Evolutionary conservation across 2,888 invertebrate species (phyloP).

Genomic region (Apamea sordens): DNA sequence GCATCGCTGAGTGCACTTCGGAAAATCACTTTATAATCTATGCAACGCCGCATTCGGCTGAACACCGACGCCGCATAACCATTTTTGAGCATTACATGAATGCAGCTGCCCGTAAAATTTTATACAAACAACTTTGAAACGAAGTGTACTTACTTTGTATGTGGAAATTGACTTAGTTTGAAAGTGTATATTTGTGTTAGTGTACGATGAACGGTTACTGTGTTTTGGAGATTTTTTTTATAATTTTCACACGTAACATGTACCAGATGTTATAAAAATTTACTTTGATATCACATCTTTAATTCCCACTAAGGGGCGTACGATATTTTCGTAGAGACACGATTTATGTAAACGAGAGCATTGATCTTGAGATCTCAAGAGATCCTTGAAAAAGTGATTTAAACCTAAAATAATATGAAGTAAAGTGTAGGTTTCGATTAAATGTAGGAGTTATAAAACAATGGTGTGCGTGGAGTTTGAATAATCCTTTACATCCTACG

Average conservation of each 20-base stretch:
- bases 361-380: slow-evolving; percentile 5
- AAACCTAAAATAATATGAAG: background rate
- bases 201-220: slow-evolving; percentile 39
- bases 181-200: slow-evolving; percentile 42
- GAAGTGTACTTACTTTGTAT: slow-evolving; percentile 59
- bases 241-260: slow-evolving; percentile 1
- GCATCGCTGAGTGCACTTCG: slow-evolving; percentile 78
- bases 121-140: slow-evolving; percentile 63
- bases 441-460: background rate
- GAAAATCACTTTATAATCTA: slow-evolving; percentile 85
- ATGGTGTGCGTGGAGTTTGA: background rate
- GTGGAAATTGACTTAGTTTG: slow-evolving; percentile 55
- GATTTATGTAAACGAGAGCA: background rate
- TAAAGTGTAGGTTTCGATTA: background rate
- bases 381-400: background rate
- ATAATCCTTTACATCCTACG: background rate
- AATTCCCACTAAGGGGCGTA: background rate
- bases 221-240: slow-evolving; percentile 21
- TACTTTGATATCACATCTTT: background rate
- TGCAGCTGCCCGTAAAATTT: slow-evolving; percentile 71
- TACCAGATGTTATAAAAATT: background rate
- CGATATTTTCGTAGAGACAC: background rate
- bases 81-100: slow-evolving; percentile 74
- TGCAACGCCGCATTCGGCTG: slow-evolving; percentile 71
- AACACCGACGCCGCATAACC: slow-evolving; percentile 69